Base-by-base conservation (phyloP, 1,140 invertebrate species). In the Adoxophyes honmai region DNA sequence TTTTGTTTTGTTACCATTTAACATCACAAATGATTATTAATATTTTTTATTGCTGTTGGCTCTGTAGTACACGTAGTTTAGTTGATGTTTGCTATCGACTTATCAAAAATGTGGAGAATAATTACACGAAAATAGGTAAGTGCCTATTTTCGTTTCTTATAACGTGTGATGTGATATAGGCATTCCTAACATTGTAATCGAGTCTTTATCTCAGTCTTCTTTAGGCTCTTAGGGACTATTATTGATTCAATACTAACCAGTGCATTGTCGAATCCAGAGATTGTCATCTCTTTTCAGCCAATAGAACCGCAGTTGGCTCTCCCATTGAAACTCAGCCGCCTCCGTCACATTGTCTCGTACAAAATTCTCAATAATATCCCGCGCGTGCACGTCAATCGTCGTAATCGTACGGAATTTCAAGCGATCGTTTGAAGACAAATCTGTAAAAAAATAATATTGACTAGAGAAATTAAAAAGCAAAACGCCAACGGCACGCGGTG, bases 271-370 rank as follows among this genome's bases (percentile, higher is more conserved):
- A 5, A 97, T 93, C 76, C 93, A 92, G 3, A 97, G 78, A 66
- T 96, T 95, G 78, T 98, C 96, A 21, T 93, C 89, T 62, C 93
- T 91, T 73, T 94, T 95, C 1, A 94, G 86, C 96, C 96, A 98
- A 78, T 98, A 98, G 88, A 97, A 98, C 62, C 96, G 89, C 55
- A 98, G 90, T 84, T 98, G 96, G 75, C 95, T 96, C 85, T 97
- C 96, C 96, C 97, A 98, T 62, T 96, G 93, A 73, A 98, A 98
- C 82, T 98, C 96, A 55, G 92, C 87, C 0, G 92, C 92, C 77
- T 96, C 93, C 21, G 95, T 92, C 21, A 98, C 93, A 81, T 95
- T 96, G 75, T 98, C 94, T 38, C 94, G 90, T 0, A 98, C 95
- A 83, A 98, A 98, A 0, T 87, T 90, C 70, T 97, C 96, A 42